These are phyloP conservation scores for Xestia sexstrigata DNA, from an alignment of 2,888 invertebrate species.

Conservation along the genomic window DNA sequence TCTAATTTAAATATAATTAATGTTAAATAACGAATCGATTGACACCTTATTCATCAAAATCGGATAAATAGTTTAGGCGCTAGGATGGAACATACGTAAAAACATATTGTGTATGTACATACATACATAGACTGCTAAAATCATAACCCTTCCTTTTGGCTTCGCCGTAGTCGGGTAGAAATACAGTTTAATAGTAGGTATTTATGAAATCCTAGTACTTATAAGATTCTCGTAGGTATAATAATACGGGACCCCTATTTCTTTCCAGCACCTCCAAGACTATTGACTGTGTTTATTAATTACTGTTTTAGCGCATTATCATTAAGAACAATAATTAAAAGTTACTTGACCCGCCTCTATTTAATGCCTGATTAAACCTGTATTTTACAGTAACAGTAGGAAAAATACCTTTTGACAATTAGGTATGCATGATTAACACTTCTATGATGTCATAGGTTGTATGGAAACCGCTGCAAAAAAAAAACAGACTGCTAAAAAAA, in stretches of 20 bases:
- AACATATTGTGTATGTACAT: no score
- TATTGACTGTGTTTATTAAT: slow-evolving; percentile 58
- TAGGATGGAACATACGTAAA: no score
- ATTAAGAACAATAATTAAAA: slow-evolving; percentile 60
- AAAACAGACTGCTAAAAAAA: background rate
- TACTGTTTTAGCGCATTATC: slow-evolving; percentile 56
- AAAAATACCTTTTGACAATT: slow-evolving; percentile 9
- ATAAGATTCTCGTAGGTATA: background rate
- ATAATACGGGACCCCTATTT: slow-evolving; percentile 77
- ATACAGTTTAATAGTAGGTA: background rate
- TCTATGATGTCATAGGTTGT: background rate
- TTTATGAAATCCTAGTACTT: background rate
- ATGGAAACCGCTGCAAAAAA: no score
- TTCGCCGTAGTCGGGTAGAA: background rate
- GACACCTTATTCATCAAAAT: no score
- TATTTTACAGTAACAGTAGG: slow-evolving; percentile 13
- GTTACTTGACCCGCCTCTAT: slow-evolving; percentile 73
- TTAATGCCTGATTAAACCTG: slow-evolving; percentile 35
- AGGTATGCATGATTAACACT: background rate
- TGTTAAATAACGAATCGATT: no score
- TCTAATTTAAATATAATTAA: no score
- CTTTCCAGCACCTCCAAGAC: slow-evolving; percentile 37
- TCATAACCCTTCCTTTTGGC: no score
- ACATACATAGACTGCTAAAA: no score
- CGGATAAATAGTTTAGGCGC: no score